Conservation (phyloP, 2,113 vertebrate genomes). For the Labeo catla region DNA sequence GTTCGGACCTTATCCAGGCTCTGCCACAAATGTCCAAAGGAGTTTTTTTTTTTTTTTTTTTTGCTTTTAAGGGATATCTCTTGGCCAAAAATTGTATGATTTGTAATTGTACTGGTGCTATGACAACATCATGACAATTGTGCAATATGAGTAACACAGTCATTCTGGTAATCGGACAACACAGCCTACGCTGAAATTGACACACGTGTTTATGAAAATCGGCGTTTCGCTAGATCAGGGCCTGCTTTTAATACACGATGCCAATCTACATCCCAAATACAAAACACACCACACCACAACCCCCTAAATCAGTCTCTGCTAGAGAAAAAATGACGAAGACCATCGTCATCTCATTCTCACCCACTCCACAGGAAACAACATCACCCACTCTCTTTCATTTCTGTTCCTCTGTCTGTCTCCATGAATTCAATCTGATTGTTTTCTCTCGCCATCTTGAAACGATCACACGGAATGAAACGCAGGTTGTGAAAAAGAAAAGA, state of each 20-base stretch:
- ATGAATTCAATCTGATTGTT: slow-evolving; percentile 32
- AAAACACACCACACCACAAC: slow-evolving; percentile 58
- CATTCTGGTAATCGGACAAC: neutral
- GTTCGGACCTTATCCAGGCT: neutral
- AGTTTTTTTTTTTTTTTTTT: neutral
- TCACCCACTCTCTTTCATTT: slow-evolving; percentile 31
- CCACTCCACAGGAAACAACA: neutral
- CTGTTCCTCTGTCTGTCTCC: slow-evolving; percentile 9
- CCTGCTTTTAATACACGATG: slow-evolving; percentile 25
- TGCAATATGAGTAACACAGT: neutral
- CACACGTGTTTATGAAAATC: too few relatives aligned
- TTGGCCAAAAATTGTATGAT: neutral
- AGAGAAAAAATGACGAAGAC: neutral
- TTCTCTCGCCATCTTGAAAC: slow-evolving; percentile 44
- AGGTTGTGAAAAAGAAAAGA: slow-evolving; percentile 37
- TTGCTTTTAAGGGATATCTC: neutral
- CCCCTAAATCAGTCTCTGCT: neutral
- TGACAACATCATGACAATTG: neutral
- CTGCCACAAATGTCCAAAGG: neutral
- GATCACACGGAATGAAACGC: slow-evolving; percentile 25
- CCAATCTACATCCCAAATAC: slow-evolving; percentile 41
- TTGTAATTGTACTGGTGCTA: neutral
- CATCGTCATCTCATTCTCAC: neutral
- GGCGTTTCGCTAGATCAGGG: neutral
- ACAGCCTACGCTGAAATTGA: too few relatives aligned